Percentiles rank a stretch among this genome's conserved stretches.
phyloP scores from a whole-genome alignment of 2,113 vertebrate species.

The Gavialis gangeticus region DNA sequence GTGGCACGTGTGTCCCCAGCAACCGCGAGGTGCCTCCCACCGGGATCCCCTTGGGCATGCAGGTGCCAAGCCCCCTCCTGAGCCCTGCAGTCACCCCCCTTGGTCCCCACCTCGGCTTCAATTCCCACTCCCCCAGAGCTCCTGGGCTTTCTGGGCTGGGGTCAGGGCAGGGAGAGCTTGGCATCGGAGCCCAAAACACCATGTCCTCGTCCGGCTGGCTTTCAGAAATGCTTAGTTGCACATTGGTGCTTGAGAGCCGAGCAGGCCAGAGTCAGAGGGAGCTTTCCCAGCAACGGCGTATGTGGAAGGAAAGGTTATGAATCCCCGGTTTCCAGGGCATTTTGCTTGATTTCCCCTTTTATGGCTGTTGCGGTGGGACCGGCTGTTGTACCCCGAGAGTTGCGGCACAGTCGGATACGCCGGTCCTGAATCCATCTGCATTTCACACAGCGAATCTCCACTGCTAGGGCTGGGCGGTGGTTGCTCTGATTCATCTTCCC shows the following conservation, averaged over 20 bases:
- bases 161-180: no score
- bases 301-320: no score
- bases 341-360: neutral
- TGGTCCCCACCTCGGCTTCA: conserved; percentile 19
- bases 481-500: rapidly evolving
- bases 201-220: neutral
- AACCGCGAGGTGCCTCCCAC: no score
- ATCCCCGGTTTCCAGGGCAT: neutral
- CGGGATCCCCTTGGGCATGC: rapidly evolving
- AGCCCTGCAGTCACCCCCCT: neutral
- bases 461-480: rapidly evolving
- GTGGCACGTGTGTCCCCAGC: no score
- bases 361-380: neutral
- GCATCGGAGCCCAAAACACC: no score
- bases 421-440: neutral
- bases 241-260: rapidly evolving
- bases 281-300: no score
- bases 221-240: rapidly evolving
- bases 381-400: neutral
- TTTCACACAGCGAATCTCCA: neutral
- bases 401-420: rapidly evolving
- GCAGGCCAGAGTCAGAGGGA: no score
- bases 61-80: neutral
- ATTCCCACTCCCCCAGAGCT: conserved; percentile 29
- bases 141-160: neutral